Base-by-base conservation (phyloP, 2,797 vertebrate genomes). In the Chaetophractus vellerosus region DNA sequence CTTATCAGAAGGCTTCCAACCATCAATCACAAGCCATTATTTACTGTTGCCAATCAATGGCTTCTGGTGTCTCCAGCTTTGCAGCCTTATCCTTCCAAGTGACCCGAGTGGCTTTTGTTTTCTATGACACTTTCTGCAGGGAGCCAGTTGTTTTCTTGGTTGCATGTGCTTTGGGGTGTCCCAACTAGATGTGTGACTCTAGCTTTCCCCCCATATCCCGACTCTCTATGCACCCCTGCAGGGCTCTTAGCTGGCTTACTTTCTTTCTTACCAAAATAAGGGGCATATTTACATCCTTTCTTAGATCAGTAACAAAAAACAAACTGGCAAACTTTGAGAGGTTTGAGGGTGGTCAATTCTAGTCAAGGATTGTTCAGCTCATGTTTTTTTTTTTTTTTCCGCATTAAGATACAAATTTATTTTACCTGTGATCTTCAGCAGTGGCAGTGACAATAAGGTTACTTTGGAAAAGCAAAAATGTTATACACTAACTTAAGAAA, bases 401-500 rank as follows among this genome's bases (percentile, higher is more conserved):
- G 97, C 63, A 0, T 95, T 96, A 88, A 97, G 96, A 97, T 97
- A 98, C 28, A 87, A 96, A 93, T 98, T 98, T 97, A 97, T 97
- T 97, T 94, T 95, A 96, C 91, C 95, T 92, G 91, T 90, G 95
- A 97, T 96, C 96, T 97, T 98, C 97, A 97, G 95, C 93, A 97
- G 97, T 64, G 93, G 93, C 93, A 92, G 80, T 98, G 97, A 98
- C 97, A 98, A 98, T 90, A 95, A 97, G 93, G 84, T 96, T 98
- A 93, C 93, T 95, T 93, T 97, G 72, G 96, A 97, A 98, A 98
- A 98, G 87, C 68, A 96, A 97, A 97, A 95, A 82, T 69, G 76
- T 93, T 97, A 98, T 98, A 97, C 96, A 88, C 96, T 98, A 98
- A 98, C 92, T 69, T 96, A 94, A 98, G 98, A 97, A 98, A 97